phyloP scores from a whole-genome alignment of 2,797 vertebrate species.

The Coendou prehensilis region DNA sequence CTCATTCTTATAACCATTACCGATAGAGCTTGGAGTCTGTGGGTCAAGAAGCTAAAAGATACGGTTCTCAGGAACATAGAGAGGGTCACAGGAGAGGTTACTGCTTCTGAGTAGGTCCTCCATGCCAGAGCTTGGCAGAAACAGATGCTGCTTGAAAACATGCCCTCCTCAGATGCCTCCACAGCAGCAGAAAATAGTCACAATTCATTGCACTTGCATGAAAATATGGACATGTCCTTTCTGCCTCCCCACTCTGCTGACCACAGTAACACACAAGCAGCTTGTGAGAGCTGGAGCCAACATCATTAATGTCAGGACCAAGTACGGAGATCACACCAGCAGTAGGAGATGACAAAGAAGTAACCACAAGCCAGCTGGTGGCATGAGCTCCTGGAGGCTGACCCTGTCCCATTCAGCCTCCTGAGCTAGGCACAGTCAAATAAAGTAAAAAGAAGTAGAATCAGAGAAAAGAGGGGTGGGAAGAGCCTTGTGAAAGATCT shows the following conservation, averaged over 20 bases:
- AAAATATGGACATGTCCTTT: neutral
- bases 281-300: neutral
- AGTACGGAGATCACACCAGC: accelerated
- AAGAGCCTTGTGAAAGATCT: neutral
- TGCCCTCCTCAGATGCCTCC: neutral
- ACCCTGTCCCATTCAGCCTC: neutral
- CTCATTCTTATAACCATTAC: neutral
- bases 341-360: neutral
- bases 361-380: neutral
- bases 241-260: neutral
- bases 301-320: neutral
- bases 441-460: neutral
- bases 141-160: neutral
- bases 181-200: neutral
- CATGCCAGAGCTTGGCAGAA: neutral
- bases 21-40: neutral
- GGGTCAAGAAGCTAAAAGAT: neutral
- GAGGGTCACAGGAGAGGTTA: neutral
- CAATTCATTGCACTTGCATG: neutral
- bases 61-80: neutral
- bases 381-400: neutral
- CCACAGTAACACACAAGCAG: neutral
- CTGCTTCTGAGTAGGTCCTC: neutral
- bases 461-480: neutral
- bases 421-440: neutral